Evolutionary conservation across 2,797 vertebrate species (phyloP).

Genomic region (Microctenopoma lineatum): DNA sequence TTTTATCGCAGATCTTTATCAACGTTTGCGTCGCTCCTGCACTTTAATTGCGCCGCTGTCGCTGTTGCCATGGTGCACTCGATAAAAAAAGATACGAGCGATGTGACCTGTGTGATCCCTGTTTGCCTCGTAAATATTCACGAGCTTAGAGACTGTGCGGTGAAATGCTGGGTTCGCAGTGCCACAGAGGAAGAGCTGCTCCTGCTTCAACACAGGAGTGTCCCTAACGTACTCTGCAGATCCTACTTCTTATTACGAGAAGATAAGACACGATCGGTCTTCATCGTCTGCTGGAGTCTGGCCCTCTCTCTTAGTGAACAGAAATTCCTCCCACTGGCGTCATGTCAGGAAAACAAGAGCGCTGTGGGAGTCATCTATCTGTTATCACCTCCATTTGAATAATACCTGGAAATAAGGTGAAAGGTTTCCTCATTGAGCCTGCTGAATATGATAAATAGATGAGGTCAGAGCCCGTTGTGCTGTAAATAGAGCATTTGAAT

Average conservation of each 20-base stretch:
- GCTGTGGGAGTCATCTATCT: slow-evolving; percentile 19
- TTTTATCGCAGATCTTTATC: too few relatives aligned
- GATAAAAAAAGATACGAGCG: slow-evolving; percentile 43
- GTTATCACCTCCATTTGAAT: slow-evolving; percentile 28
- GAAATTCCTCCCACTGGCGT: background rate
- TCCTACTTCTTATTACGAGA: background rate
- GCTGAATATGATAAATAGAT: background rate
- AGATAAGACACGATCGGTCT: background rate
- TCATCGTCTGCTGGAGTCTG: background rate
- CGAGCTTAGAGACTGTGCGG: slow-evolving; percentile 34
- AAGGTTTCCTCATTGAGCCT: background rate
- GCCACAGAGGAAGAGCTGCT: slow-evolving; percentile 30
- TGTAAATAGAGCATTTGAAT: too few relatives aligned
- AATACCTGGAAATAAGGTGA: slow-evolving; percentile 34
- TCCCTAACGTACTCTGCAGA: slow-evolving; percentile 15
- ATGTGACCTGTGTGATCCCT: slow-evolving; percentile 37
- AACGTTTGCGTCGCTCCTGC: too few relatives aligned
- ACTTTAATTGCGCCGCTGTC: too few relatives aligned
- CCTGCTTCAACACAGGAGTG: slow-evolving; percentile 49
- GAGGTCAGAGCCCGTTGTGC: background rate
- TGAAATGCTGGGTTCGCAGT: background rate
- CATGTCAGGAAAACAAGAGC: slow-evolving; percentile 16
- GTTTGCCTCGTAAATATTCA: slow-evolving; percentile 37
- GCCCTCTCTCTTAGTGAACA: too few relatives aligned
- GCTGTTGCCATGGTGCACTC: too few relatives aligned